These are phyloP conservation scores for Oscarella lobularis DNA, from an alignment of 37 sponge, comb jelly and placozoan genomes.

Conservation along the genomic window DNA sequence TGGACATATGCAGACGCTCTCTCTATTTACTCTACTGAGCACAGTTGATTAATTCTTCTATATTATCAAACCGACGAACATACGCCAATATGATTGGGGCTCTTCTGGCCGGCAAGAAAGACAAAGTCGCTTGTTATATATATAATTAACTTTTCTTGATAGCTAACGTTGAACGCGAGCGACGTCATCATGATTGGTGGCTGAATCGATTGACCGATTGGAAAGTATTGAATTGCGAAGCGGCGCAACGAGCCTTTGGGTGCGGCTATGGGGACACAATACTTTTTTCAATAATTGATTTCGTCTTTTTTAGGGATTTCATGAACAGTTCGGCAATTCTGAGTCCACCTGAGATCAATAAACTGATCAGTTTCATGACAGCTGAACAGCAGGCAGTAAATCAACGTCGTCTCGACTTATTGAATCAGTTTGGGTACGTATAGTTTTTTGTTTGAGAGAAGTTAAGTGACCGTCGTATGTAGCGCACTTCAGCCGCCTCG, in stretches of 20 bases:
- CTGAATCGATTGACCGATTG: not conserved
- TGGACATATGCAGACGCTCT: too few relatives aligned
- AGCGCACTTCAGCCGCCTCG: constrained; percentile 24
- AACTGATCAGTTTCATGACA: not conserved
- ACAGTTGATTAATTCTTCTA: not conserved
- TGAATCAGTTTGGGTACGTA: not conserved
- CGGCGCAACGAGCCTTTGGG: not conserved
- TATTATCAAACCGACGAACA: not conserved
- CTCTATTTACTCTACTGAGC: too few relatives aligned
- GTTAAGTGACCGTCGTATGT: too few relatives aligned
- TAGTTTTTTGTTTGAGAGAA: not conserved
- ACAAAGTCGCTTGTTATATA: not conserved
- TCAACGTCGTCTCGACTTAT: not conserved
- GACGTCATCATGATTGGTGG: not conserved
- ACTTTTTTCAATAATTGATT: not conserved
- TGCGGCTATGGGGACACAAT: not conserved
- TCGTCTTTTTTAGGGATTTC: not conserved
- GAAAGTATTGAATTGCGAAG: not conserved
- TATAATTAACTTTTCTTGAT: not conserved
- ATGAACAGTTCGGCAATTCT: not conserved
- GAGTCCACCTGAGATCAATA: not conserved
- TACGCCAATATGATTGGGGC: not conserved
- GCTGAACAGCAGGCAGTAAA: not conserved
- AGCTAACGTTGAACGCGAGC: not conserved
- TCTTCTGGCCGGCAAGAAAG: not conserved